Percentiles rank a stretch among this genome's conserved stretches.
Evolutionary conservation across 2,113 vertebrate genomes (phyloP).

Genomic region (Phycodurus eques): DNA sequence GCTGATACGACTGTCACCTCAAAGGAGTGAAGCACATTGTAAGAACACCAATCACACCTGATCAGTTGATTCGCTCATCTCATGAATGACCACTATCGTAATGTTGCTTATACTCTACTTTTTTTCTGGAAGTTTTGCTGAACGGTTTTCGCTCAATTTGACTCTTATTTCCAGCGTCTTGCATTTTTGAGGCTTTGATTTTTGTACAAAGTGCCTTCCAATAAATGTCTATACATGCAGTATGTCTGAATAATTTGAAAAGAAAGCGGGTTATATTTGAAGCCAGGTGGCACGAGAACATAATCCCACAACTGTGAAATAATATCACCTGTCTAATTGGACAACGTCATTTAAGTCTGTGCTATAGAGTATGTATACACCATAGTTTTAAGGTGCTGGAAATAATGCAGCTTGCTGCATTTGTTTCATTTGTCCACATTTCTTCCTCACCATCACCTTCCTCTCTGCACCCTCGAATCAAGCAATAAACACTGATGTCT

Average conservation of each 20-base stretch:
- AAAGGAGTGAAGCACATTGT: neutral
- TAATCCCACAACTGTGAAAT: neutral
- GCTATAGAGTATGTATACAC: neutral
- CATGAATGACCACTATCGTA: too few species aligned
- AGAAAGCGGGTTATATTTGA: too few species aligned
- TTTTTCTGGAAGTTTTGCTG: neutral
- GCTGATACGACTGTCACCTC: neutral
- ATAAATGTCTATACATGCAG: neutral
- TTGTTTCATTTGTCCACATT: neutral
- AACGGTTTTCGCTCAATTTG: neutral
- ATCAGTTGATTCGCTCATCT: neutral
- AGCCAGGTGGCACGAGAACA: too few species aligned
- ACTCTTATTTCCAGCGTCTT: neutral
- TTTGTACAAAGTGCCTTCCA: neutral
- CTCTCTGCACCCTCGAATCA: neutral
- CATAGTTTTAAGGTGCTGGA: neutral
- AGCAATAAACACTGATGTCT: neutral
- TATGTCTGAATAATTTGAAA: neutral
- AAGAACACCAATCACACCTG: neutral
- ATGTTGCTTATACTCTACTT: neutral
- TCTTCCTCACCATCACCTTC: neutral
- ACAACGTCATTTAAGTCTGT: neutral
- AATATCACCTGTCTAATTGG: neutral
- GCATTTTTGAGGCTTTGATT: neutral
- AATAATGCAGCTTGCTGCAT: neutral